Conservation (phyloP, 2,113 vertebrate species). For the Hiodon alosoides region DNA sequence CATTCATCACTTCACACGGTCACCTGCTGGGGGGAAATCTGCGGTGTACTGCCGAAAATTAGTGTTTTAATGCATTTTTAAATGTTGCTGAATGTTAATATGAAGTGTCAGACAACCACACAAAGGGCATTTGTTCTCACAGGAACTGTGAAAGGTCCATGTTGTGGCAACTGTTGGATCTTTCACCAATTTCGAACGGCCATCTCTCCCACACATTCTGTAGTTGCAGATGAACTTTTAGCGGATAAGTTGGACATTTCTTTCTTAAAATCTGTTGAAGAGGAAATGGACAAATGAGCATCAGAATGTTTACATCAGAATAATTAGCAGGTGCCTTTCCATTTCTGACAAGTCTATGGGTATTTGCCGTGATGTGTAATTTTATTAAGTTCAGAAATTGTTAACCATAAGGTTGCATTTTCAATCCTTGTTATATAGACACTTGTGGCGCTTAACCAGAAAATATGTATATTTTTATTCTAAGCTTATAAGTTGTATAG, state of each 20-base stretch:
- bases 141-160: neutral
- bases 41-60: too few species aligned
- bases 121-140: neutral
- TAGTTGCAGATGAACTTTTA: neutral
- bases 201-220: neutral
- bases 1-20: too few species aligned
- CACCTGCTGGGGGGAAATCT: too few species aligned
- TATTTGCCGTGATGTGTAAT: too few species aligned
- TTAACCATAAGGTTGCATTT: too few species aligned
- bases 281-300: neutral
- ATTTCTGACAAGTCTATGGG: too few species aligned
- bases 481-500: too few species aligned
- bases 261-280: neutral
- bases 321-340: neutral
- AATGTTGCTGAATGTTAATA: too few species aligned
- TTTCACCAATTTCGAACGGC: neutral
- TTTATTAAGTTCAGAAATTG: too few species aligned
- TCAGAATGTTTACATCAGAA: neutral
- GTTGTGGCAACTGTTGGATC: neutral
- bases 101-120: neutral
- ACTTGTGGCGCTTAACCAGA: too few species aligned
- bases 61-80: neutral
- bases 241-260: neutral
- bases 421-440: too few species aligned
- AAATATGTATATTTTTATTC: too few species aligned